Conservation (phyloP, 2,888 invertebrate species). For the Nasonia oneida region DNA sequence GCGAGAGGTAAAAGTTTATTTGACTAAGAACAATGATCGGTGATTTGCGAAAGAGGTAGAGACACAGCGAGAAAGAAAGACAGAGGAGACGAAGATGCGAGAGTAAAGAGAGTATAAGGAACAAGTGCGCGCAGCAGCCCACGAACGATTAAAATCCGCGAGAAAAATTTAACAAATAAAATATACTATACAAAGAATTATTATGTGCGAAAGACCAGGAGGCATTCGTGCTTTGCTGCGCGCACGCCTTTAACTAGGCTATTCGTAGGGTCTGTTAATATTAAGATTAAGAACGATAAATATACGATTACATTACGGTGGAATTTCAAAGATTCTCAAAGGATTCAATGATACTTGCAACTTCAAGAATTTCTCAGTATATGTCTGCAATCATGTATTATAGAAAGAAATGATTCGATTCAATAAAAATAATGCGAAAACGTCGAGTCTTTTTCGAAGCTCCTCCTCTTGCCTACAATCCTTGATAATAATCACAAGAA, state of each 20-base stretch:
- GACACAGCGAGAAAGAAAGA: background rate
- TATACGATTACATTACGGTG: conserved; percentile 68
- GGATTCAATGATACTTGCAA: conserved; percentile 74
- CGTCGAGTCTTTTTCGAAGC: conserved; percentile 18
- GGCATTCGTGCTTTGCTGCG: conserved; percentile 65
- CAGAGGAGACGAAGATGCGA: conserved; percentile 55
- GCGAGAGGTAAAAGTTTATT: conserved; percentile 55
- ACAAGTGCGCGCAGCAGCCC: conserved; percentile 55
- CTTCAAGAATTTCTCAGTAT: conserved; percentile 75
- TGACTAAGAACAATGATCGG: conserved; percentile 29
- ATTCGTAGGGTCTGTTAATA: conserved; percentile 73
- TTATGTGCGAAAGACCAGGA: conserved; percentile 37
- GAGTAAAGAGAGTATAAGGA: conserved; percentile 27
- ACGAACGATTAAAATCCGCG: conserved; percentile 27
- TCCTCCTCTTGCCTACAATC: background rate
- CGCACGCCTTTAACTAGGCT: conserved; percentile 67
- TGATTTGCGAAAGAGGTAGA: conserved; percentile 5
- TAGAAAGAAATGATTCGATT: conserved; percentile 75
- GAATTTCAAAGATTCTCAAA: conserved; percentile 74
- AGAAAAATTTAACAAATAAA: conserved; percentile 13
- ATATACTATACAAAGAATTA: background rate
- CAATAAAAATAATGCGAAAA: conserved; percentile 74
- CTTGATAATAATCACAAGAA: background rate
- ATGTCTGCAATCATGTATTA: conserved; percentile 77
- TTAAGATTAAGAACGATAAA: conserved; percentile 71